Evolutionary conservation across 2,888 invertebrate species (phyloP), one percentile per base, ranked within the genome.

Genomic region (Philaethria dido): DNA sequence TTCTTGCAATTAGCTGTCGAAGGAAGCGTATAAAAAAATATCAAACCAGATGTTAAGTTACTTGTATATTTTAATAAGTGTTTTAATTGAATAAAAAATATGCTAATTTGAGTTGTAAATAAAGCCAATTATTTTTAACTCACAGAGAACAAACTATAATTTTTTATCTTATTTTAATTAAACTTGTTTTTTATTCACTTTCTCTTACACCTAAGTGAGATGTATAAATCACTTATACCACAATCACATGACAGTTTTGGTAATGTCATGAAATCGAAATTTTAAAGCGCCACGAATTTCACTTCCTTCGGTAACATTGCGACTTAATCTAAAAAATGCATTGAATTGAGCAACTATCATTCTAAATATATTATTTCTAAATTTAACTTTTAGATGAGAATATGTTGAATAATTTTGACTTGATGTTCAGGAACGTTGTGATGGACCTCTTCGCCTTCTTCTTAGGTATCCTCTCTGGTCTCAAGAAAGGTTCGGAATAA

Each of bases 361-460:
- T 72, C 73, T 75, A 74, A 71, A 63, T 64, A 68, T 48, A 48
- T 52, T 67, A 68, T 71, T n/a, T 8, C 16, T 22, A 54, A 62
- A 63, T 77, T 84, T 90, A 92, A 82, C 89, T 87, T 75, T 92
- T 92, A 4, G 87, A 82, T 44, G 87, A 77, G 76, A 92, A 92
- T 64, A 92, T 92, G 74, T 92, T 92, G 60, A 92, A 80, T 78
- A 92, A 86, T 69, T 92, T 92, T 0, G 92, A 87, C 77, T 92
- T 92, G 74, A 92, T 92, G 73, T 86, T 92, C 45, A 92, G 75
- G 5, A 92, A 78, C 0, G 92, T 90, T 1, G 92, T 92, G 73
- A 92, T 88, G 1, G 92, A 92, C 61, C 92, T 83, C 81, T 92
- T 92, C 4, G 84, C 92, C 74, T 92, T 92, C 80, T 91, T 92